phyloP scores from a whole-genome alignment of 23 tunicate species.

The Halocynthia aurantium region DNA sequence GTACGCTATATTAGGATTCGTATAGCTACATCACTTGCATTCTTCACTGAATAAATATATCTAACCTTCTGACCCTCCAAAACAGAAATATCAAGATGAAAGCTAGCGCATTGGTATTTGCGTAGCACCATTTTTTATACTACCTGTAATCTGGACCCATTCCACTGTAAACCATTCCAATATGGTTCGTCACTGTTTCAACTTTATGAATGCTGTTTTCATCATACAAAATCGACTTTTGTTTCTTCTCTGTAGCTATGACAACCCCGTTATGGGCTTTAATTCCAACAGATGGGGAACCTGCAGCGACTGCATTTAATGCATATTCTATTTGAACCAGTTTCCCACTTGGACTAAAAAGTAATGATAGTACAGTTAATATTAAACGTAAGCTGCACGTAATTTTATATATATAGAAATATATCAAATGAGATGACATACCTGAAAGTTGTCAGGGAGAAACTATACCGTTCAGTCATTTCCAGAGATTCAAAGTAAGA shows the following conservation, averaged over 20 bases:
- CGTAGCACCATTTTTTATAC: no score
- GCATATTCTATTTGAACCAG: conserved; percentile 99
- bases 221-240: conserved; percentile 91
- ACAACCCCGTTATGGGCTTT: conserved; percentile 98
- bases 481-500: background rate
- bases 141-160: conserved; percentile 99
- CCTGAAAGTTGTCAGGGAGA: conserved; percentile 98
- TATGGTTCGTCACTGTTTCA: conserved; percentile 82
- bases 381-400: background rate
- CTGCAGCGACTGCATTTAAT: conserved; percentile 97
- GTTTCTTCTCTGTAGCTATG: conserved; percentile 98
- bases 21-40: no score
- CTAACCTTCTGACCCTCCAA: no score
- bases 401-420: background rate
- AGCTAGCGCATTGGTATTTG: background rate
- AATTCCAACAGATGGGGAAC: conserved; percentile 97
- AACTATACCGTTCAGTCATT: conserved; percentile 97
- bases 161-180: conserved; percentile 98
- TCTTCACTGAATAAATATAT: no score
- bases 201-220: conserved; percentile 94
- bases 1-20: no score
- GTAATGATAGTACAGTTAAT: background rate
- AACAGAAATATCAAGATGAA: no score
- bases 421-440: conserved; percentile 13
- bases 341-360: conserved; percentile 87